phyloP scores from a whole-genome alignment of 2,888 invertebrate genomes.

The Diloba caeruleocephala region DNA sequence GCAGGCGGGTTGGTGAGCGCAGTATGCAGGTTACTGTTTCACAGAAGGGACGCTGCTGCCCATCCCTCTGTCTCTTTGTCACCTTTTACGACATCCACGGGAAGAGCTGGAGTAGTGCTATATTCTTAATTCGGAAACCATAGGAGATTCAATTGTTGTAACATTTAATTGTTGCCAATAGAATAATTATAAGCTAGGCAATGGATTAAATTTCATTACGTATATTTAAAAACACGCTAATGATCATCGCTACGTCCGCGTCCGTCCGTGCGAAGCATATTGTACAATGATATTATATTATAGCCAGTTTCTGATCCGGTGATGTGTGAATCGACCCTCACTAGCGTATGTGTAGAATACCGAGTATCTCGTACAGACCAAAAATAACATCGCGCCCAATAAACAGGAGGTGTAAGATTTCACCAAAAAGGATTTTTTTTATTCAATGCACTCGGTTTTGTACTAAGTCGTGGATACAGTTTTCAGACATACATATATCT shows the following conservation, averaged over 20 bases:
- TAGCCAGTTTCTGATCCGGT: not conserved
- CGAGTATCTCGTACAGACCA: not conserved
- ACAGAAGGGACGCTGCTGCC: too few relatives aligned
- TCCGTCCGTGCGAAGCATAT: not conserved
- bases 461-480: too few relatives aligned
- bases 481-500: too few relatives aligned
- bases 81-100: too few relatives aligned
- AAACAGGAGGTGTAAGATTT: not conserved
- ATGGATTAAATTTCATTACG: conserved; percentile 7
- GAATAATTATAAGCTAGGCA: not conserved
- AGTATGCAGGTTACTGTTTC: too few relatives aligned
- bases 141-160: too few relatives aligned
- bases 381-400: conserved; percentile 1
- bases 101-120: too few relatives aligned
- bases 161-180: not conserved
- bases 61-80: too few relatives aligned
- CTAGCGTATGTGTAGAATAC: not conserved
- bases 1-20: too few relatives aligned
- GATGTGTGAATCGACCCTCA: conserved; percentile 5
- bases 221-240: not conserved
- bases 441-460: too few relatives aligned
- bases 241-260: not conserved
- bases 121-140: too few relatives aligned
- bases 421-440: not conserved
- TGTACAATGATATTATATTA: conserved; percentile 6